phyloP scores from a whole-genome alignment of 2,888 invertebrate genomes.

The Drosophila paramelanica region DNA sequence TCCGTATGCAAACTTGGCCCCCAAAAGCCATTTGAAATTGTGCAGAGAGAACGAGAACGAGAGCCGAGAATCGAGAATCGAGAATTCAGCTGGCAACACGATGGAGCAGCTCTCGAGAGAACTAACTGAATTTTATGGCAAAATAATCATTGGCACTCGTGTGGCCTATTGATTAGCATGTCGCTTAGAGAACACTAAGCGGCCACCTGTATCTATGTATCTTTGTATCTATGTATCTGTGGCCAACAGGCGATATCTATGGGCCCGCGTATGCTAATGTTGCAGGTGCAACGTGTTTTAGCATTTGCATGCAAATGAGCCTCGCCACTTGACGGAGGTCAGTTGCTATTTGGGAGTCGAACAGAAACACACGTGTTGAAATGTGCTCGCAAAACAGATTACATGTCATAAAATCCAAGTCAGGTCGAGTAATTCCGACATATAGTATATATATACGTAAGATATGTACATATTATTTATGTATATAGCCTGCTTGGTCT shows the following conservation, averaged over 20 bases:
- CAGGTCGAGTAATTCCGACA: neutral
- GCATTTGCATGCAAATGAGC: constrained; percentile 79
- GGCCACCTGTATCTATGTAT: neutral
- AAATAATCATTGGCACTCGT: constrained; percentile 78
- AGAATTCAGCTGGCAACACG: constrained; percentile 20
- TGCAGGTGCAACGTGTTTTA: constrained; percentile 75
- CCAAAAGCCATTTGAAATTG: constrained; percentile 69
- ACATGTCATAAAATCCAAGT: neutral
- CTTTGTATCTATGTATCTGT: constrained; percentile 5
- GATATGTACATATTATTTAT: too few relatives aligned
- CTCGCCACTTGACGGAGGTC: constrained; percentile 31
- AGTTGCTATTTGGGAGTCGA: constrained; percentile 2
- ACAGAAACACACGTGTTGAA: neutral
- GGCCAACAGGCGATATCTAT: constrained; percentile 37
- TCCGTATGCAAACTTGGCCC: constrained; percentile 76
- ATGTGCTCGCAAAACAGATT: neutral
- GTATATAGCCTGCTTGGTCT: too few relatives aligned
- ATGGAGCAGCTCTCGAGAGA: constrained; percentile 50
- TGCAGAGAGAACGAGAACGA: constrained; percentile 19
- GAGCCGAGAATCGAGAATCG: constrained; percentile 1
- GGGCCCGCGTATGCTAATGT: constrained; percentile 68
- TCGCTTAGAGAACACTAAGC: constrained; percentile 34
- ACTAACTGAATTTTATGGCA: constrained; percentile 78
- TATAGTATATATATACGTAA: neutral
- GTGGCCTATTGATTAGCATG: constrained; percentile 81